A percentile compares a stretch with the other conserved stretches of the same genome.
Evolutionary conservation across 2,888 invertebrate species (phyloP).

Genomic region (Aspidapion aeneum): DNA sequence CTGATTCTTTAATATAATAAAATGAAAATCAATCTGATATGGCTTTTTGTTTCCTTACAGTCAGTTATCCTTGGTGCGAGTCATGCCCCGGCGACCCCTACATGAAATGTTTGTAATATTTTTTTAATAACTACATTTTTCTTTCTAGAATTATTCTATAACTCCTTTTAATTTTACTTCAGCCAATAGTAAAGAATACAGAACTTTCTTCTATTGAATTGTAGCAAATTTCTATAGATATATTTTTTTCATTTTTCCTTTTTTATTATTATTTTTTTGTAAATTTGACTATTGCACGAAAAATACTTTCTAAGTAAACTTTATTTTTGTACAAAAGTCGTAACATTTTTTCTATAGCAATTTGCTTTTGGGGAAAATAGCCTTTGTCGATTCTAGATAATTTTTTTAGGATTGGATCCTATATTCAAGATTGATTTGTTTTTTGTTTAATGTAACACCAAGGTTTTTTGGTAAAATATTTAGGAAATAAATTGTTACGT

Average conservation of each 20-base stretch:
- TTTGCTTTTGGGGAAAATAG: too few relatives aligned
- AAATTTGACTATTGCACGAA: not conserved
- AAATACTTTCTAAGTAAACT: not conserved
- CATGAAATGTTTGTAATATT: not conserved
- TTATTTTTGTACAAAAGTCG: not conserved
- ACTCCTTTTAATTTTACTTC: too few relatives aligned
- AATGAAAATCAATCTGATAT: too few relatives aligned
- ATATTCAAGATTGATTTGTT: too few relatives aligned
- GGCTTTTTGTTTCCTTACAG: not conserved
- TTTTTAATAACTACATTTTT: not conserved
- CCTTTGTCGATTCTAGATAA: too few relatives aligned
- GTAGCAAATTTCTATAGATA: not conserved
- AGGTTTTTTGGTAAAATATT: too few relatives aligned
- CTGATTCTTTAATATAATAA: too few relatives aligned
- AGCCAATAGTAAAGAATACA: not conserved
- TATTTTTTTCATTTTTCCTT: not conserved
- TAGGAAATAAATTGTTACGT: too few relatives aligned
- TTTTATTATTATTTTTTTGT: too few relatives aligned
- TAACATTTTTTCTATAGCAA: not conserved
- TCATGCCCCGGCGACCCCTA: not conserved
- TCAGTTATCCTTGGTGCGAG: not conserved
- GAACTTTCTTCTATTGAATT: not conserved
- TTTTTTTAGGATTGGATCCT: too few relatives aligned
- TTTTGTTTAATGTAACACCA: too few relatives aligned
- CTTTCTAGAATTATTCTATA: too few relatives aligned